Percentiles rank a stretch among this genome's conserved stretches.
These are phyloP conservation scores for Paralichthys olivaceus DNA, from an alignment of 2,113 vertebrate genomes.

Conservation along the genomic window DNA sequence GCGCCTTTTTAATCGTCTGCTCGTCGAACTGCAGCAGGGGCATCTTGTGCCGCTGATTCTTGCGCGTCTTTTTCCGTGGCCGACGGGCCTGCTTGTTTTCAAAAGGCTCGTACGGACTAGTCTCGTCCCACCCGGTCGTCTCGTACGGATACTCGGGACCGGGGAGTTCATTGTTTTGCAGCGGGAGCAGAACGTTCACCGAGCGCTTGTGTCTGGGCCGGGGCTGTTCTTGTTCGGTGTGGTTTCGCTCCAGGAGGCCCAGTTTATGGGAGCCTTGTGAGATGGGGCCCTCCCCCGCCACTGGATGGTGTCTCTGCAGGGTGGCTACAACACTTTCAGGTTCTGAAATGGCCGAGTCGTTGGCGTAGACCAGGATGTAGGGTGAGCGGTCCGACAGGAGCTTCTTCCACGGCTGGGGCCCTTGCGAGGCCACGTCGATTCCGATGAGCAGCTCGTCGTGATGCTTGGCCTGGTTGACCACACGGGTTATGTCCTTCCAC, in stretches of 20 bases:
- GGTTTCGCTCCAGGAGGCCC: constrained; percentile 57
- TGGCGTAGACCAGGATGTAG: constrained; percentile 95
- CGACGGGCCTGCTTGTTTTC: constrained; percentile 84
- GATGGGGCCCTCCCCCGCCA: constrained; percentile 3
- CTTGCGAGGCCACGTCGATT: constrained; percentile 82
- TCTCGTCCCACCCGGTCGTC: constrained; percentile 84
- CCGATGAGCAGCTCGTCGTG: constrained; percentile 86
- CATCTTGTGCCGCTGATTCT: constrained; percentile 86
- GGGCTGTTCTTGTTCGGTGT: constrained; percentile 21
- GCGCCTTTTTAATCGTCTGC: constrained; percentile 92
- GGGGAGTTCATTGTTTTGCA: constrained; percentile 95
- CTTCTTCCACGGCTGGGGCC: constrained; percentile 75
- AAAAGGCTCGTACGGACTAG: constrained; percentile 85
- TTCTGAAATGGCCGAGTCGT: constrained; percentile 93
- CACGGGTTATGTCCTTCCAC: constrained; percentile 90
- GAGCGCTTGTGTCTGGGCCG: constrained; percentile 84
- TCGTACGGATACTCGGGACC: constrained; percentile 89
- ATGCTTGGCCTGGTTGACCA: constrained; percentile 86
- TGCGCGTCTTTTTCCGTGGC: constrained; percentile 88
- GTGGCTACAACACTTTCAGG: constrained; percentile 89
- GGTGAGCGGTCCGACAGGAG: constrained; percentile 82
- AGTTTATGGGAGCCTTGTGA: constrained; percentile 55
- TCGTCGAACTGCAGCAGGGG: constrained; percentile 94
- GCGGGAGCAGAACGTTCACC: constrained; percentile 79
- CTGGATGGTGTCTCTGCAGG: constrained; percentile 80